Conservation (phyloP, 1,140 invertebrate species). For the Ladona fulva region DNA sequence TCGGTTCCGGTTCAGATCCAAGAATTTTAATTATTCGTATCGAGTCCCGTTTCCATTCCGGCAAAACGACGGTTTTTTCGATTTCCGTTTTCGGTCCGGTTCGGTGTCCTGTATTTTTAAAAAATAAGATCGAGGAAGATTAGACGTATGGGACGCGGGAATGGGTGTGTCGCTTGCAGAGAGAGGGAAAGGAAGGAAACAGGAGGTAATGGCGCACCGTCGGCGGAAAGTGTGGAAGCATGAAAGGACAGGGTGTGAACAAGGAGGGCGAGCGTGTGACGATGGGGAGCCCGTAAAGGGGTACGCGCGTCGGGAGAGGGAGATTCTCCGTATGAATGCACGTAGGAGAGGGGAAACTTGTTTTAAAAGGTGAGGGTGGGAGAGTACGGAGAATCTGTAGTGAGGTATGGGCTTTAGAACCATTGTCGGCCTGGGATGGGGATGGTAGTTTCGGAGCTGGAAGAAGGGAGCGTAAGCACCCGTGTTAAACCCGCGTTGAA, state of each 20-base stretch:
- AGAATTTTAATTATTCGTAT: no score
- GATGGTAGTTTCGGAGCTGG: background rate
- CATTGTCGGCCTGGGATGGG: background rate
- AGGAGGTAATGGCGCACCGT: background rate
- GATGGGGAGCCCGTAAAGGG: no score
- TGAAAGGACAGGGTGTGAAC: background rate
- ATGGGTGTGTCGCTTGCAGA: no score
- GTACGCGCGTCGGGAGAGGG: background rate
- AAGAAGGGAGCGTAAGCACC: background rate
- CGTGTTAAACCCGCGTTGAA: conserved; percentile 1
- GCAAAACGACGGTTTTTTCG: no score
- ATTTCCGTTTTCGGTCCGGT: no score
- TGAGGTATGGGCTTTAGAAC: background rate
- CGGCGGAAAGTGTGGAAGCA: background rate
- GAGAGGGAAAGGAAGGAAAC: no score
- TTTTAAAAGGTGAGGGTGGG: background rate
- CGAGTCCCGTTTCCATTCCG: no score
- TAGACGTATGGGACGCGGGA: no score
- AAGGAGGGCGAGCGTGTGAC: background rate
- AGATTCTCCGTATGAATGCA: background rate
- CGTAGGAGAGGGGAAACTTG: background rate
- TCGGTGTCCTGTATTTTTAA: no score
- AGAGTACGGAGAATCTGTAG: background rate
- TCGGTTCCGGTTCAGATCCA: no score
- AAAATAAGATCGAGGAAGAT: no score